Base-by-base conservation (phyloP, 1,140 invertebrate species). In the Drosophila sproati region DNA sequence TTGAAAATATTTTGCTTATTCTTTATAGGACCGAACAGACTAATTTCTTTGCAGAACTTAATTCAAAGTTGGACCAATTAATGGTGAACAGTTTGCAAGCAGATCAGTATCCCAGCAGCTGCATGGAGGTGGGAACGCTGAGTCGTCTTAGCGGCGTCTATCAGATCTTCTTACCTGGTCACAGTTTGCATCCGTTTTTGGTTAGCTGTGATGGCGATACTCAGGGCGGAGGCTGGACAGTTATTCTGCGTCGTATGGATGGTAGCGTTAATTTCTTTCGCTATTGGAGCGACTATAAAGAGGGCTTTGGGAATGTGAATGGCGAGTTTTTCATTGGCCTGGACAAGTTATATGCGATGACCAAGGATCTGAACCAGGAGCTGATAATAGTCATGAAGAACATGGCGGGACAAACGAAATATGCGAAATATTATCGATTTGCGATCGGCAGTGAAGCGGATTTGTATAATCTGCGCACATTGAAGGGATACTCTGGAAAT, bases 351-450 rank as follows among this genome's bases (percentile, higher is more conserved):
- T 92, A 94, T 79, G 91, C 91, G 41, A 57, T 95, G 12, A 95
- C 94, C 4, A 94, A 93, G 60, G 93, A 93, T 67, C 93, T 93
- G 71, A 87, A 94, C 35, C 95, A 95, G 54, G 94, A 95, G 48
- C 77, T 96, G 28, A 82, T 94, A 50, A 94, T 96, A 32, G 94
- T 95, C 59, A 91, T 96, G 91, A 93, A 94, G 77, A 94, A 96
- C 56, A 93, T 94, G 35, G 78, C 93, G 7, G 92, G 93, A 0
- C 86, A 91, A 28, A 93, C 92, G 7, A 94, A 93, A 31, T 93
- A 92, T 57, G 96, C 95, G 2, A 91, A 91, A 28, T 97, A 96
- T 83, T 93, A 94, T 3, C 92, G 93, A 12, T 96, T 96, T 82
- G 93, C 93, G 2, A 92, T 96, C 12, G 94, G 93, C 4, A 91